Evolutionary conservation across 2,113 vertebrate species (phyloP), one percentile per base, ranked within the genome.

Genomic region (Motacilla tschutschensis): DNA sequence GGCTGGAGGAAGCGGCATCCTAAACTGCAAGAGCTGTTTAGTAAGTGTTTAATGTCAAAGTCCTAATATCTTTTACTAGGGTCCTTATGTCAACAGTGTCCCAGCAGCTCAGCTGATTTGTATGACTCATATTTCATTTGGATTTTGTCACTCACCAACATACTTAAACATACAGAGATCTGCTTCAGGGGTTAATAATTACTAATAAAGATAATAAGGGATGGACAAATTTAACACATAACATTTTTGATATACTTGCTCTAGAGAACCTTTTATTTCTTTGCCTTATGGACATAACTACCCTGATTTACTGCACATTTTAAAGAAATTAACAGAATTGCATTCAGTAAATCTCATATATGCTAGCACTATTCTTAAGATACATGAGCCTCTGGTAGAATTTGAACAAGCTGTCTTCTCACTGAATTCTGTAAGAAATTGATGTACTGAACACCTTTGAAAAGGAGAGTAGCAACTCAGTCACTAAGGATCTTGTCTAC

Each of bases 391-490:
- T 36, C 6, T 20, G 5, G 3, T 33, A 51, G 35, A 10, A 65
- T 65, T 73, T 6, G 14, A 83, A 36, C 8, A 59, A 63, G 8
- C 5, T 76, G 16, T 50, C 4, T 81, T 72, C 19, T 50, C 47
- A 51, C 16, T 73, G 54, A 65, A 66, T 82, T 47, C 21, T 79
- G 7, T 44, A 17, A 51, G 21, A 70, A 73, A 14, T 33, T 2
- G 22, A 47, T 15, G 9, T 38, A 66, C 4, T 0, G 0, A 77
- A 54, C n/a, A 63, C 9, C 22, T 75, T 31, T 60, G 16, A 22
- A 74, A 79, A 70, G 8, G 8, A 65, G 7, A 3, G 1, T 17
- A 55, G 10, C 7, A 40, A 46, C 6, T 55, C 57, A 77, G 4
- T 33, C 35, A 51, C 25, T 79, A 51, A 69, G 21, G 5, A 14